Conservation (phyloP, 2,888 invertebrate species). For the Lasioglossum lativentre region DNA sequence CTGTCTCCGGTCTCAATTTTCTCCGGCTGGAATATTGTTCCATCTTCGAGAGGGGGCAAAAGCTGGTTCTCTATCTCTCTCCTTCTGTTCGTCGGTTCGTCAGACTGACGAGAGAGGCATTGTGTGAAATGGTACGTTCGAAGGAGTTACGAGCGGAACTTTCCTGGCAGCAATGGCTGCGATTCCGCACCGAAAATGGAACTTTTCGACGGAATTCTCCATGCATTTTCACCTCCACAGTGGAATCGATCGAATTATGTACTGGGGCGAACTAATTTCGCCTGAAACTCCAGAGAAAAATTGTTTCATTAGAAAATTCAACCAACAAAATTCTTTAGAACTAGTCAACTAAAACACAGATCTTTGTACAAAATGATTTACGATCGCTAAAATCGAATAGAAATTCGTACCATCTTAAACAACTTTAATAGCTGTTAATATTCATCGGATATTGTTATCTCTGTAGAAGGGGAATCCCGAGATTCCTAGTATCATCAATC, state of each 20-base stretch:
- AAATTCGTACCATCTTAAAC: neutral
- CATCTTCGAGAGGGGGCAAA: conserved; percentile 36
- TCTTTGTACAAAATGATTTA: neutral
- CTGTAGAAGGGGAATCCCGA: neutral
- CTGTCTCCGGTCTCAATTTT: conserved; percentile 32
- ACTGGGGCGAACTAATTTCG: neutral
- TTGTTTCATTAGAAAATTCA: neutral
- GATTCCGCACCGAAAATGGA: conserved; percentile 29
- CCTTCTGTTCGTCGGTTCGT: conserved; percentile 32
- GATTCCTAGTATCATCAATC: neutral
- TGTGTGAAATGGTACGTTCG: conserved; percentile 61
- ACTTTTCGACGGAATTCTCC: neutral
- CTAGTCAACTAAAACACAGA: neutral
- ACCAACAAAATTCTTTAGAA: neutral
- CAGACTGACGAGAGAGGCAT: conserved; percentile 43
- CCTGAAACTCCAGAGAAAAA: neutral
- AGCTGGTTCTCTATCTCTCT: neutral
- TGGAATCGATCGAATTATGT: neutral
- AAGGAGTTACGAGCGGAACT: conserved; percentile 59
- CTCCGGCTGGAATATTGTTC: conserved; percentile 25
- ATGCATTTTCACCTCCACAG: neutral
- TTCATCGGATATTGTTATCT: neutral
- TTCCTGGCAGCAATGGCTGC: conserved; percentile 58
- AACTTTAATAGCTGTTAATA: neutral
- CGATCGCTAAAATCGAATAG: neutral